A percentile compares a stretch with the other conserved stretches of the same genome.
These are phyloP conservation scores for Lepilemur septentrionalis DNA, from an alignment of 2,797 vertebrate genomes.

Conservation along the genomic window DNA sequence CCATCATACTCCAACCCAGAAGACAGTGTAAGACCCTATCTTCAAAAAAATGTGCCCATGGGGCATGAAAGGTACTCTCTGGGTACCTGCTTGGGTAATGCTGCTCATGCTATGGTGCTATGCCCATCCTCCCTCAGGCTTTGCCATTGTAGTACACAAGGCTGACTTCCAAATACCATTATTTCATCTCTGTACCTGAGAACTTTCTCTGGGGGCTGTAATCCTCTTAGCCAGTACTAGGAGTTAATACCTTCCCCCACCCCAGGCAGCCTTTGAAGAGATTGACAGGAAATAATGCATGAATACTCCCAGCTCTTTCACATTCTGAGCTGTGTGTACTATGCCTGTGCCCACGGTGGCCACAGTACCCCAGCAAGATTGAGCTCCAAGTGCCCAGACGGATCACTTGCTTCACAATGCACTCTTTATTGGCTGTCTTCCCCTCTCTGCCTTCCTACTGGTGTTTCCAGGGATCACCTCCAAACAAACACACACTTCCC, in stretches of 20 bases:
- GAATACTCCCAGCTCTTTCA: neutral
- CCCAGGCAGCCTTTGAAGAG: neutral
- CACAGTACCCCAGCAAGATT: neutral
- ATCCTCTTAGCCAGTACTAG: neutral
- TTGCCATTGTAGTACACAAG: neutral
- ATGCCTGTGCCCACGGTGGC: too few species aligned
- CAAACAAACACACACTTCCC: neutral
- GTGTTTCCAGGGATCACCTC: neutral
- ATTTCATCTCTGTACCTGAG: neutral
- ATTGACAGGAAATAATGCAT: neutral
- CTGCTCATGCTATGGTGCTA: neutral
- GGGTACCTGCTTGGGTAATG: neutral
- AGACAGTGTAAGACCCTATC: too few species aligned
- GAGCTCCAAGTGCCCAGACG: neutral
- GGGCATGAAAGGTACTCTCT: neutral
- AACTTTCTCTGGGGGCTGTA: neutral
- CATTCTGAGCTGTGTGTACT: neutral
- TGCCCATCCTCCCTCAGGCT: too few species aligned
- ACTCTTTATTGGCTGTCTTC: neutral
- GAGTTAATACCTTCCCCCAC: neutral
- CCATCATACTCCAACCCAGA: too few species aligned
- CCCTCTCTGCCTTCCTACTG: neutral
- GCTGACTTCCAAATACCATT: neutral
- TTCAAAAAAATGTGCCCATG: neutral
- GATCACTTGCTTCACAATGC: neutral